Base-by-base conservation (phyloP, 2,888 invertebrate species). In the Dasypolia templi region DNA sequence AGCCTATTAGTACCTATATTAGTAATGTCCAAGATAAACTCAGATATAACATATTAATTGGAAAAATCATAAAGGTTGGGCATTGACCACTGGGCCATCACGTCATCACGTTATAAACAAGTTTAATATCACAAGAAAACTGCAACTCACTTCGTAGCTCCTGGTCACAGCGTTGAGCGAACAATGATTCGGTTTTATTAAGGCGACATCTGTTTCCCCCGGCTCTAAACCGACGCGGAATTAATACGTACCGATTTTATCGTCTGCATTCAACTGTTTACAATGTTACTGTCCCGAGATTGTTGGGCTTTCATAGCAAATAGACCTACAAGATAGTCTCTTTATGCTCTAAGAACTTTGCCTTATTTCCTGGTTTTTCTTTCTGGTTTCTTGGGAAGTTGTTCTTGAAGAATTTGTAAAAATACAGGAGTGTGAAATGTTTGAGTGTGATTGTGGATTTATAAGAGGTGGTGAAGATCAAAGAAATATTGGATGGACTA, bases 121-220 rank as follows among this genome's bases (percentile, higher is more conserved):
- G 2, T 46, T 11, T 42, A 51, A 75, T 4, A 39, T 49, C 6
- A 44, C 49, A 63, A 53, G n/a, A 62, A 59, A 44, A 58, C 66
- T 65, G 64, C 78, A 53, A 51, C 2, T 55, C 7, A 4, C 53
- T 76, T 90, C 87, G 62, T 84, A 86, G 82, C 86, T 91, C 86
- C 9, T 17, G 5, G 35, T 29, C 59, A 17, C 82, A 75, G 66
- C 83, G 77, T 86, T 91, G 90, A 92, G 88, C 87, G 92, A 92
- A 89, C 92, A 92, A 91, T 92, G 92, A 93, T 93, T 92, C 85
- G 91, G 90, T 93, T 93, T 93, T 93, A 93, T 93, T 91, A 92
- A 91, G 86, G 91, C 90, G 91, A 89, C 93, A 93, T 92, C 93
- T 93, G 92, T 80, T 80, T 49, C 75, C 77, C 85, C 72, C 65